phyloP scores from a whole-genome alignment of 1,140 invertebrate species.

The Lepeophtheirus salmonis region DNA sequence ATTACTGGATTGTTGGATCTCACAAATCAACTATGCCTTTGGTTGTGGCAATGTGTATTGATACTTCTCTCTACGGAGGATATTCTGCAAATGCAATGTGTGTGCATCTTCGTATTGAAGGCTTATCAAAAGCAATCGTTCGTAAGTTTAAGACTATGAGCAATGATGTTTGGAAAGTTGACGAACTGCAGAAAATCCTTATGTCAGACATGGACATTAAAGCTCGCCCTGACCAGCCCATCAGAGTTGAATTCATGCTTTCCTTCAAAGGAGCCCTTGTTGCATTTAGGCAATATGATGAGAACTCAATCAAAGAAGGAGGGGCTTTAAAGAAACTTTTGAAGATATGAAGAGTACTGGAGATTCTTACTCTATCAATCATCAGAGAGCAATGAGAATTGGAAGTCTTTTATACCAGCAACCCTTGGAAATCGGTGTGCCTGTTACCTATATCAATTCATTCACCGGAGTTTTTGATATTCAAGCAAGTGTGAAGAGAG shows the following conservation, averaged over 20 bases:
- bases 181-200: constrained; percentile 5
- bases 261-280: constrained; percentile 1
- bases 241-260: not conserved
- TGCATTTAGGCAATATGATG: not conserved
- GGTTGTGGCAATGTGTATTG: not conserved
- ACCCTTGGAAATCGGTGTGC: constrained; percentile 2
- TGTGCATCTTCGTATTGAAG: constrained; percentile 6
- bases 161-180: not conserved
- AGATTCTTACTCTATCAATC: constrained; percentile 11
- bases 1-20: constrained; percentile 3
- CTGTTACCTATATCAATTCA: not conserved
- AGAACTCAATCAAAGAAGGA: not conserved
- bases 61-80: not conserved
- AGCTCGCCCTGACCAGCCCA: not conserved
- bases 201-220: constrained; percentile 1
- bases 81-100: not conserved
- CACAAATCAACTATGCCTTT: not conserved
- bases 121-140: constrained; percentile 3
- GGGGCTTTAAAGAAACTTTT: not conserved
- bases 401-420: constrained; percentile 7
- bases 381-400: not conserved
- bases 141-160: constrained; percentile 6
- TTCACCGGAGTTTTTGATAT: not conserved
- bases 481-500: constrained; percentile 1
- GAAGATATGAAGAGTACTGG: not conserved